Evolutionary conservation across 2,888 invertebrate genomes (phyloP), one percentile per base, ranked within the genome.

Genomic region (Poecilus cupreus): DNA sequence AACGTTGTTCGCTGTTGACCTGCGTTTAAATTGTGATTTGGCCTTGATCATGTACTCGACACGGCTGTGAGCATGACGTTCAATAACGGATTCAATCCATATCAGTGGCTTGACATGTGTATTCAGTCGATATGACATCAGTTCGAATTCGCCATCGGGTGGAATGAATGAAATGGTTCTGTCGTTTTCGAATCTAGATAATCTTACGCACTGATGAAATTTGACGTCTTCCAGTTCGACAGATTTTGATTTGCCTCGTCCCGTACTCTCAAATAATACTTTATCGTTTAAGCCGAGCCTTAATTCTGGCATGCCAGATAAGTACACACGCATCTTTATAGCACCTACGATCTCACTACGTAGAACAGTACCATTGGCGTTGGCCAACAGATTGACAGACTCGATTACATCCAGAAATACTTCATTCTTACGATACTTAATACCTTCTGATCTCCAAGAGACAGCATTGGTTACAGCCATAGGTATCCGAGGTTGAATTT

Each of bases 11-110:
- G 99, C 99, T 0, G 98, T 99, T 0, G 98, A 98, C 68, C 98
- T 93, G 39, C 98, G 92, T 88, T 99, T 99, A 89, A 99, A 99
- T 89, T 99, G 99, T 32, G 98, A 98, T 89, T 98, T 97, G 0
- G 99, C 99, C 90, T 99, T 99, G 80, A 99, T 97, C 98, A 99
- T 99, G 89, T 98, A 99, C 87, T 99, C 99, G 8, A 99, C 98
- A 83, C 99, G 92, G 81, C 98, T 98, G 89, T 99, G 98, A 10
- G 96, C 97, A 90, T 99, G 98, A 20, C 98, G 93, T 88, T 99
- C 99, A 87, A 99, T 98, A 1, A 98, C 97, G 4, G 98, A 98
- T 89, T 99, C 99, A 82, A 99, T 98, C 99, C 99, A 99, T 87
- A 99, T 98, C 83, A 99, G 89, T 0, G 99, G 99, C 87, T 99